phyloP scores from a whole-genome alignment of 2,888 invertebrate species.

The Didymodactylos carnosus region DNA sequence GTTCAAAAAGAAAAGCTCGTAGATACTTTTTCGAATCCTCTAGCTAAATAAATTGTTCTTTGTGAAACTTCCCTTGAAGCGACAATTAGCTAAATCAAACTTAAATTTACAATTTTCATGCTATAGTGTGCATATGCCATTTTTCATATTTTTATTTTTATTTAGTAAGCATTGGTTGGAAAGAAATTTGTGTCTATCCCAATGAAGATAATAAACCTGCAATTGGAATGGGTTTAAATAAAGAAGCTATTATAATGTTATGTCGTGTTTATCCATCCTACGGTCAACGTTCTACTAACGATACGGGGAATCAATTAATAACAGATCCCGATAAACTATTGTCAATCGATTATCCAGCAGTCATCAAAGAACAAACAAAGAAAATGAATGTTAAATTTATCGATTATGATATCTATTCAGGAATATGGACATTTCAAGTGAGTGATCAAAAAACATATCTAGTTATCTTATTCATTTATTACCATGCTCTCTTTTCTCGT shows the following conservation, averaged over 20 bases:
- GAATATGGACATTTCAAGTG: slow-evolving; percentile 90
- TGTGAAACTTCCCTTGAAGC: too few relatives aligned
- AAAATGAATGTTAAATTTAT: slow-evolving; percentile 73
- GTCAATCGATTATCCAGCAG: slow-evolving; percentile 63
- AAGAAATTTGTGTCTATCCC: slow-evolving; percentile 84
- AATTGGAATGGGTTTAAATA: slow-evolving; percentile 65
- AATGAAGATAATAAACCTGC: slow-evolving; percentile 69
- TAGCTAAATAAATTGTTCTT: neutral
- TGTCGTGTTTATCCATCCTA: slow-evolving; percentile 84
- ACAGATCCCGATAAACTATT: slow-evolving; percentile 52
- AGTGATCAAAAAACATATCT: too few relatives aligned
- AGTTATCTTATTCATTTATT: neutral
- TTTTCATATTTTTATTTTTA: neutral
- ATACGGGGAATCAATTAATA: slow-evolving; percentile 49
- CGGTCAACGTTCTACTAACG: slow-evolving; percentile 50
- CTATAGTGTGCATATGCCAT: too few relatives aligned
- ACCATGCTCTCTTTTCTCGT: too few relatives aligned
- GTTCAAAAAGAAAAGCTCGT: neutral
- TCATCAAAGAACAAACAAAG: slow-evolving; percentile 58
- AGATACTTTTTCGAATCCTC: neutral
- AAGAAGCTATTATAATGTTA: slow-evolving; percentile 62
- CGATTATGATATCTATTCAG: slow-evolving; percentile 80
- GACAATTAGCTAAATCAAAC: too few relatives aligned
- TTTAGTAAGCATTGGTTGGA: slow-evolving; percentile 69
- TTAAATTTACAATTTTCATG: too few relatives aligned